These are phyloP conservation scores for Lasioglossum villosulum DNA, from an alignment of 2,888 invertebrate genomes.

Conservation along the genomic window DNA sequence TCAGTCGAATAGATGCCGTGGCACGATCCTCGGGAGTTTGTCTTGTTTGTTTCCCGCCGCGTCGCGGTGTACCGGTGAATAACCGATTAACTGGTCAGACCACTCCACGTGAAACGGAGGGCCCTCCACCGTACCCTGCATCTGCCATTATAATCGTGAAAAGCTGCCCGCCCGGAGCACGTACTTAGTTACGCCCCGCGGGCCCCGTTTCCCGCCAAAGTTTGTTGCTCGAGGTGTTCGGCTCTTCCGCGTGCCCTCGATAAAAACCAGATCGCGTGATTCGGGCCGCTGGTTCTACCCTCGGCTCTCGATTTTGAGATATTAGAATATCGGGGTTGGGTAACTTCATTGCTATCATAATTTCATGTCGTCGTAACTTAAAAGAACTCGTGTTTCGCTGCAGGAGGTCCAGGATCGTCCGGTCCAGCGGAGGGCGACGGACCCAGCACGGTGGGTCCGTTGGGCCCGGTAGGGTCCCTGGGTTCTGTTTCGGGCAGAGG, in stretches of 20 bases:
- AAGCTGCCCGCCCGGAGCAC: slow-evolving; percentile 35
- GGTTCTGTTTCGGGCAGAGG: slow-evolving; percentile 73
- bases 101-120: slow-evolving; percentile 61
- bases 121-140: slow-evolving; percentile 36
- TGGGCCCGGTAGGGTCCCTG: slow-evolving; percentile 74
- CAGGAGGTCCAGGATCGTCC: slow-evolving; percentile 67
- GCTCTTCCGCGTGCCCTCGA: background rate
- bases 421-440: slow-evolving; percentile 79
- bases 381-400: background rate
- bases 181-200: background rate
- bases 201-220: slow-evolving; percentile 29
- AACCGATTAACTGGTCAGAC: slow-evolving; percentile 70
- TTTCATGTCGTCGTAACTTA: background rate
- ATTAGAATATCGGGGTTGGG: too few relatives aligned
- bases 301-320: too few relatives aligned
- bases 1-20: slow-evolving; percentile 62
- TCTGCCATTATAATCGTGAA: slow-evolving; percentile 59
- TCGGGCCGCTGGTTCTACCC: background rate
- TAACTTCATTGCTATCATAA: background rate
- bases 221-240: background rate
- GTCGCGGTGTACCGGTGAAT: slow-evolving; percentile 60
- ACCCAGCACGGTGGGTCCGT: slow-evolving; percentile 76
- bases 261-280: background rate
- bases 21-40: slow-evolving; percentile 54
- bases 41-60: slow-evolving; percentile 50